Evolutionary conservation across 2,888 invertebrate species (phyloP).

Genomic region (Chalcis sispes): DNA sequence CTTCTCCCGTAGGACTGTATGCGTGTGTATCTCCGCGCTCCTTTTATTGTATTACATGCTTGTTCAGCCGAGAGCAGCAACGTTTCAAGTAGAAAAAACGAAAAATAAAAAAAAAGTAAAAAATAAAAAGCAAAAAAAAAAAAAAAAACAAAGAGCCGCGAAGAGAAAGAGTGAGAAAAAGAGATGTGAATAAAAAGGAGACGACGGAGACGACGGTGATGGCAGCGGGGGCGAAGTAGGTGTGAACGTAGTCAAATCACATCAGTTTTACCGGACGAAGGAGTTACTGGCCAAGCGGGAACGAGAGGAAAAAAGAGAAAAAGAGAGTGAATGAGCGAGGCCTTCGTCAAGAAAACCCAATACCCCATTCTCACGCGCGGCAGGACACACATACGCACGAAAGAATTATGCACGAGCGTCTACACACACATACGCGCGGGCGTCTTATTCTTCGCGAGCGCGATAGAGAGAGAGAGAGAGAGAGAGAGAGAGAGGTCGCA

Average conservation of each 20-base stretch:
- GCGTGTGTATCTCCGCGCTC: not conserved
- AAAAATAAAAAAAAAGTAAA: not conserved
- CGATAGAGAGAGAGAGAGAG: not conserved
- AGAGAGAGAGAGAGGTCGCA: constrained; percentile 1
- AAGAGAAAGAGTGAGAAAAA: constrained; percentile 39
- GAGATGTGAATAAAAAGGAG: too few relatives aligned
- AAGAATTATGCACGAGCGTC: not conserved
- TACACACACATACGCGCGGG: not conserved
- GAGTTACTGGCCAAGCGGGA: constrained; percentile 27
- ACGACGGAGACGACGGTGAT: too few relatives aligned
- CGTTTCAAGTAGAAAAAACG: too few relatives aligned
- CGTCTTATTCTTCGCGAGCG: not conserved
- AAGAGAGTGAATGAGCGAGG: not conserved
- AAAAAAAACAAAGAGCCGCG: constrained; percentile 4
- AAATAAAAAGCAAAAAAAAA: constrained; percentile 5
- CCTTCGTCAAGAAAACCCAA: constrained; percentile 56
- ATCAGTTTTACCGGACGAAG: constrained; percentile 62
- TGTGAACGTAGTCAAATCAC: constrained; percentile 74
- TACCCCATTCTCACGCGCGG: constrained; percentile 63
- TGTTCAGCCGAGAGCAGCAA: too few relatives aligned
- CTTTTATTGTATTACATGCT: constrained; percentile 55
- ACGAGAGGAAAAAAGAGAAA: not conserved
- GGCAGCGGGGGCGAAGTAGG: constrained; percentile 60
- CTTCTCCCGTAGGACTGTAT: constrained; percentile 6
- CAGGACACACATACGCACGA: constrained; percentile 20